A percentile compares a stretch with the other conserved stretches of the same genome.
These are phyloP conservation scores for Drosophila tropicalis DNA, from an alignment of 1,140 invertebrate genomes.

Conservation along the genomic window DNA sequence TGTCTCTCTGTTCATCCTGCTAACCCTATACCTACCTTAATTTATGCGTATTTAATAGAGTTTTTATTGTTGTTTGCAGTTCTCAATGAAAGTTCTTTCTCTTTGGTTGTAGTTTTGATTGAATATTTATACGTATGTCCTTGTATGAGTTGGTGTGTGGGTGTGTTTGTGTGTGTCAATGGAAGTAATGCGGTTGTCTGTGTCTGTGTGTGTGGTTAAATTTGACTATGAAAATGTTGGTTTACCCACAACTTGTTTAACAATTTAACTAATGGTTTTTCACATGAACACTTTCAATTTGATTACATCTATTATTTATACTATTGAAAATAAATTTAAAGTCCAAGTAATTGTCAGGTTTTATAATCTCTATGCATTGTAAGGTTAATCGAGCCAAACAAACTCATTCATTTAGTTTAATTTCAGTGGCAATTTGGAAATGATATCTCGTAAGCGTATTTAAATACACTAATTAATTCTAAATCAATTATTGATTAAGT, in stretches of 20 bases:
- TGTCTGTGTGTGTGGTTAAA: slow-evolving; percentile 30
- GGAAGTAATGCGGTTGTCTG: slow-evolving; percentile 1
- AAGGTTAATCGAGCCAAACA: too few species aligned
- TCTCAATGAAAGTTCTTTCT: slow-evolving; percentile 54
- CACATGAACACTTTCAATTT: slow-evolving; percentile 24
- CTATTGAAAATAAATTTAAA: background rate
- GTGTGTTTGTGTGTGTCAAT: background rate
- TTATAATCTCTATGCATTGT: too few species aligned
- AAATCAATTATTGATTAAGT: too few species aligned
- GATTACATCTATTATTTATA: background rate
- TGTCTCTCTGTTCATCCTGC: background rate
- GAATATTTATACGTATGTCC: slow-evolving; percentile 66
- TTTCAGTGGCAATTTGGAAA: too few species aligned
- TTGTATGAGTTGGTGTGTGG: slow-evolving; percentile 7
- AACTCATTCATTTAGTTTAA: too few species aligned
- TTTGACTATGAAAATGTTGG: slow-evolving; percentile 50
- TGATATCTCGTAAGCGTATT: too few species aligned
- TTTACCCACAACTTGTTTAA: slow-evolving; percentile 52
- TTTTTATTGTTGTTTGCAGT: slow-evolving; percentile 81
- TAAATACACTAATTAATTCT: too few species aligned
- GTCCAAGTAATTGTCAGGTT: background rate
- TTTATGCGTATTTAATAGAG: slow-evolving; percentile 81
- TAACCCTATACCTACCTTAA: slow-evolving; percentile 42
- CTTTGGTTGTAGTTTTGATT: slow-evolving; percentile 62
- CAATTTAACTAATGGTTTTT: slow-evolving; percentile 51